Conservation (phyloP, 2,888 invertebrate genomes). For the Eristalis arbustorum region DNA sequence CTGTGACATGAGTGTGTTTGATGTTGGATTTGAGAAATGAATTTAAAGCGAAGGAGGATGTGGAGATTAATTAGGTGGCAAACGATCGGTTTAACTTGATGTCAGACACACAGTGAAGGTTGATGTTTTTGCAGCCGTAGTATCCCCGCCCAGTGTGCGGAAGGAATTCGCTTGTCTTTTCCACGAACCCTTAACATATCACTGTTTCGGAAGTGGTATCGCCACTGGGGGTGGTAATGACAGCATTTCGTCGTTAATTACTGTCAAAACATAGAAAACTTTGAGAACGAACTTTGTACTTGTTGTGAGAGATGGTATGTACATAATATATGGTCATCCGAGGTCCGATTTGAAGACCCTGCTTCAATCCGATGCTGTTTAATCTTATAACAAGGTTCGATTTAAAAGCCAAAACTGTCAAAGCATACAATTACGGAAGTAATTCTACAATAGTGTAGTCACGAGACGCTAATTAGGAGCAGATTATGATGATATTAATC, state of each 20-base stretch:
- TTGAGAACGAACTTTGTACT: background rate
- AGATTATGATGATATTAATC: no score
- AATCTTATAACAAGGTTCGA: no score
- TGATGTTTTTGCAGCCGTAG: background rate
- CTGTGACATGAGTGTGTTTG: slow-evolving; percentile 19
- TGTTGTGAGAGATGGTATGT: no score
- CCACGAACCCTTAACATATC: background rate
- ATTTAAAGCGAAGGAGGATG: background rate
- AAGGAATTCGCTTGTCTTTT: background rate
- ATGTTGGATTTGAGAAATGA: slow-evolving; percentile 12
- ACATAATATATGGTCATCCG: no score
- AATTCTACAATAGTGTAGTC: no score
- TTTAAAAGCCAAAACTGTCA: no score
- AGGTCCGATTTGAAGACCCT: background rate
- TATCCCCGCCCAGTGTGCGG: background rate
- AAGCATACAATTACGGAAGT: no score
- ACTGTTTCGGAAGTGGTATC: background rate
- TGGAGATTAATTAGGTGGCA: slow-evolving; percentile 3
- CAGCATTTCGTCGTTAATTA: background rate
- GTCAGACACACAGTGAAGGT: background rate
- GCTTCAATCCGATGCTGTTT: no score
- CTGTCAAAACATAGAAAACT: background rate
- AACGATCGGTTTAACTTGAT: background rate
- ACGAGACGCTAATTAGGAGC: no score
- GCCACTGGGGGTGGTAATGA: background rate